Percentiles rank a stretch among this genome's conserved stretches.
phyloP scores from a whole-genome alignment of 2,888 invertebrate genomes.

The Microctonus brassicae region DNA sequence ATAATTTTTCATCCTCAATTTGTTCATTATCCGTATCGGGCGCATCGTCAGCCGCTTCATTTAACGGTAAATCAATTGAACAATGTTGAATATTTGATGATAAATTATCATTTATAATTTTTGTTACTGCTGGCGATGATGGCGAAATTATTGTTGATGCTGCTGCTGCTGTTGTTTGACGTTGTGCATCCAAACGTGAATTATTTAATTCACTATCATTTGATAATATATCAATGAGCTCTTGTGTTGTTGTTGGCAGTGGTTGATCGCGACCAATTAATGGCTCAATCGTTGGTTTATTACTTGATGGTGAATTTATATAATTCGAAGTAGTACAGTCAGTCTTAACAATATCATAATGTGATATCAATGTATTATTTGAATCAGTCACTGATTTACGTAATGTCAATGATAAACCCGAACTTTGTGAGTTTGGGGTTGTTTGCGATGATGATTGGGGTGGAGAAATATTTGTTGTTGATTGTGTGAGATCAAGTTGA shows the following conservation, averaged over 20 bases:
- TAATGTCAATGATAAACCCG: conserved; percentile 63
- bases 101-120: conserved; percentile 27
- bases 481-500: conserved; percentile 54
- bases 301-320: conserved; percentile 30
- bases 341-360: conserved; percentile 68
- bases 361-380: conserved; percentile 65
- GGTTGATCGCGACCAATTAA: conserved; percentile 62
- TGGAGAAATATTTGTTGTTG: conserved; percentile 39
- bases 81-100: conserved; percentile 55
- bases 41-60: conserved; percentile 69
- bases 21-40: conserved; percentile 71
- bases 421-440: conserved; percentile 52
- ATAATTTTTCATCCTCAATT: conserved; percentile 46
- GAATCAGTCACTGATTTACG: conserved; percentile 65
- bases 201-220: conserved; percentile 55
- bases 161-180: background rate
- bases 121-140: conserved; percentile 13
- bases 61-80: conserved; percentile 51
- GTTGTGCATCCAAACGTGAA: conserved; percentile 25
- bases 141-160: too few species aligned
- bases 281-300: conserved; percentile 58
- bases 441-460: conserved; percentile 45
- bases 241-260: conserved; percentile 65
- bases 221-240: conserved; percentile 65
- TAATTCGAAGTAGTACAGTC: conserved; percentile 61